Base-by-base conservation (phyloP, 2,797 vertebrate genomes). In the Heliangelus exortis region DNA sequence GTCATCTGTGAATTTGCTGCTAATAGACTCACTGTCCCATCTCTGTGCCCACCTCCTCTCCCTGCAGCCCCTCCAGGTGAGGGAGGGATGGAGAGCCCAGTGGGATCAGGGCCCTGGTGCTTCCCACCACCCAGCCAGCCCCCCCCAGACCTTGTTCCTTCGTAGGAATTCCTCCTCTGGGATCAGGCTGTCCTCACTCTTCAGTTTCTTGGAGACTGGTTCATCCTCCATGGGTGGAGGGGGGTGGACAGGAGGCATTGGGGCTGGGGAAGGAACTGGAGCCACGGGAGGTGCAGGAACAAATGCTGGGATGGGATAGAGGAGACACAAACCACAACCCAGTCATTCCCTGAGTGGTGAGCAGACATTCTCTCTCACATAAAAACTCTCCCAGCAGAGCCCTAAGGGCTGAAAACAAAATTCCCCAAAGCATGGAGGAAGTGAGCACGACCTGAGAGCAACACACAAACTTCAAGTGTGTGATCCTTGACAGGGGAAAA, bases 121-220 rank as follows among this genome's bases (percentile, higher is more conserved):
- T 59, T 51, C 48, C 12, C 34, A 19, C 4, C 4, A 9, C 66
- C 39, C 29, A 5, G 47, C 28, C 25, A 29, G 29, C 1, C 20
- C 54, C 7, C 20, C 10, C 10, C 2, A 11, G 73, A 99, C 99
- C 98, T 99, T 99, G 98, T 98, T 99, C 93, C 99, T 98, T 89
- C 99, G 99, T 26, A 99, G 98, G 77, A 99, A 99, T 85, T 99
- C 99, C 33, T 99, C 99, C 95, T 99, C 99, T 15, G 99, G 98
- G 73, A 99, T 99, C 33, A 99, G 98, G 93, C 98, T 99, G 65
- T 99, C 99, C 95, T 99, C 99, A 0, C 98, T 99, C 97, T 99
- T 99, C 98, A 99, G 98, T 93, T 99, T 99, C 97, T 99, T 99
- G 77, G 95, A 99, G 81, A 98, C 82, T 1, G 99, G 99, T 84